Evolutionary conservation across 2,888 invertebrate species (phyloP).

Genomic region (Bursaphelenchus okinawaensis): DNA sequence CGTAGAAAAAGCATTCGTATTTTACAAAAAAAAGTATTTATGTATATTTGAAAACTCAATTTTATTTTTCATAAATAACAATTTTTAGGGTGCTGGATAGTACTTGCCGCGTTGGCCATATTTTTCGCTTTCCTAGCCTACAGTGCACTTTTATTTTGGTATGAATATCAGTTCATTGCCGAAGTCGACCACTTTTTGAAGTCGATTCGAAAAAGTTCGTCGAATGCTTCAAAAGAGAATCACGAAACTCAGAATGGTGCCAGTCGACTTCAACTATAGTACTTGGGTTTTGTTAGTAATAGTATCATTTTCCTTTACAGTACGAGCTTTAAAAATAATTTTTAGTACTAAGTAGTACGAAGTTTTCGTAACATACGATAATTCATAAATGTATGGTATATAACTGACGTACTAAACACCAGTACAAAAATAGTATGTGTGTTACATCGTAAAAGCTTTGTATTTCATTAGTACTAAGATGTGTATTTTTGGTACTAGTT

Average conservation of each 20-base stretch:
- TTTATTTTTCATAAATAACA: background rate
- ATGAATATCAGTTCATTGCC: constrained; percentile 32
- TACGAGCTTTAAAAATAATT: too few species aligned
- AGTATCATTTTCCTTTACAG: too few species aligned
- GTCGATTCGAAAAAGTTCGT: constrained; percentile 22
- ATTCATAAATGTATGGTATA: too few species aligned
- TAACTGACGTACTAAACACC: too few species aligned
- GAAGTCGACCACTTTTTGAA: constrained; percentile 31
- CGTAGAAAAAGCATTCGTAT: background rate
- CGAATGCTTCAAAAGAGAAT: constrained; percentile 27
- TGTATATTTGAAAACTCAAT: background rate
- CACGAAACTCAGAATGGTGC: constrained; percentile 11
- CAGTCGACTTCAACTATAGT: constrained; percentile 8
- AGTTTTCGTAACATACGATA: too few species aligned
- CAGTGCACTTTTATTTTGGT: constrained; percentile 19
- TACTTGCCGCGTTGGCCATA: constrained; percentile 10
- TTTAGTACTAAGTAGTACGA: too few species aligned
- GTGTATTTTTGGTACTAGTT: too few species aligned
- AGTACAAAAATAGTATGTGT: too few species aligned
- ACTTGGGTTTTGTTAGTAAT: background rate
- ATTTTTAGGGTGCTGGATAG: constrained; percentile 16
- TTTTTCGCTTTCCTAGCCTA: constrained; percentile 17
- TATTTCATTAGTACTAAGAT: too few species aligned
- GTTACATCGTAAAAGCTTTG: too few species aligned
- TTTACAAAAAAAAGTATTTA: background rate